Base-by-base conservation (phyloP, 2,797 vertebrate genomes). In the Acridotheres tristis region DNA sequence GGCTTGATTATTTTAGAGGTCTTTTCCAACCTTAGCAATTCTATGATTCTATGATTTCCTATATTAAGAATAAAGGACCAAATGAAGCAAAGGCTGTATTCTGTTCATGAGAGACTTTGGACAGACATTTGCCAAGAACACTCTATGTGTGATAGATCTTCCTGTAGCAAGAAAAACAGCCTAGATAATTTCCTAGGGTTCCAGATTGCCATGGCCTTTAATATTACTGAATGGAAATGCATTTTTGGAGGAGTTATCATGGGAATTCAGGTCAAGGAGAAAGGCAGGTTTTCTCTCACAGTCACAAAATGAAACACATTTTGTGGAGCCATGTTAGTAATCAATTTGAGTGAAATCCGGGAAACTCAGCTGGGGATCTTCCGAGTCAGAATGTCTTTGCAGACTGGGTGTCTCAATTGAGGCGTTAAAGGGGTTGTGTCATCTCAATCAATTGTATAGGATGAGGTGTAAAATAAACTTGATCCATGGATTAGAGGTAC, bases 361-460 rank as follows among this genome's bases (percentile, higher is more conserved):
- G 34, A 66, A 76, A 79, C 34, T 38, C 58, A 57, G 0, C 7
- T 75, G 30, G 7, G 7, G 5, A 11, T 72, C 36, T 75, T 75
- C 59, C 71, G 47, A 80, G 22, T 3, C 2, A 3, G 47, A 82
- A 67, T 36, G 5, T 50, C 29, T 83, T 92, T 27, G 14, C 12
- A 67, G 5, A 5, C 42, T 61, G 34, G 1, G 5, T 59, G 18
- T 92, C 43, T 66, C 32, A 55, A 3, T 2, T 29, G n/a, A 87
- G 9, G 10, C 1, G 1, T 5, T 72, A 47, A 51, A 2, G 5
- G 18, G 40, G 9, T 67, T 57, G 16, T 0, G 0, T 63, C 58
- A 63, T 67, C 57, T 89, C 74, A 38, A 26, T 82, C n/a, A 59
- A 29, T 29, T 77, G 11, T 14, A 26, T 14, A 57, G 7, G 10